Conservation (phyloP, 2,113 vertebrate genomes). For the Scytalopus superciliaris region DNA sequence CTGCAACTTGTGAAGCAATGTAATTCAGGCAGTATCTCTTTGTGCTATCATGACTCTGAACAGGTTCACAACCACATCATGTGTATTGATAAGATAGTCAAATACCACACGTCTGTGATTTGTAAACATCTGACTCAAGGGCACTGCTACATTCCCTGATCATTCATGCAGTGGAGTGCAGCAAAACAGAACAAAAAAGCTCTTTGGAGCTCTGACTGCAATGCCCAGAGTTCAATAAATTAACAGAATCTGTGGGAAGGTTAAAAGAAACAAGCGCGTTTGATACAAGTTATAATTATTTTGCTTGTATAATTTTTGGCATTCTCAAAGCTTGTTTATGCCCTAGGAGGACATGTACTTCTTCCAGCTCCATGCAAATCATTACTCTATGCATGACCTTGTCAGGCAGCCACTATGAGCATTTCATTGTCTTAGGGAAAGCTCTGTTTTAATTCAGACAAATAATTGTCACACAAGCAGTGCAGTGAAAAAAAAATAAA, state of each 20-base stretch:
- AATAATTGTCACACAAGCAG: background rate
- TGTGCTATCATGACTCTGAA: background rate
- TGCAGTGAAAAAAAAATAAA: background rate
- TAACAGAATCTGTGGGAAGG: background rate
- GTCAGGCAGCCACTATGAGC: background rate
- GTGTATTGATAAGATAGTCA: conserved; percentile 13
- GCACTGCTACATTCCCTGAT: background rate
- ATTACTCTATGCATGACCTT: conserved; percentile 22
- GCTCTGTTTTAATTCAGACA: background rate
- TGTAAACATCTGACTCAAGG: conserved; percentile 48
- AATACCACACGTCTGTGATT: conserved; percentile 21
- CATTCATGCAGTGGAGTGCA: conserved; percentile 5
- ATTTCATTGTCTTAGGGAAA: conserved; percentile 5
- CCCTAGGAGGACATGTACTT: background rate
- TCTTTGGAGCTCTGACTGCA: background rate
- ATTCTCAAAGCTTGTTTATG: conserved; percentile 9
- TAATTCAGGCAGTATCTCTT: background rate
- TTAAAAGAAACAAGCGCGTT: conserved; percentile 18
- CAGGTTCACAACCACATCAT: background rate
- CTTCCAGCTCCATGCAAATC: conserved; percentile 15
- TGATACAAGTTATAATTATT: conserved; percentile 39
- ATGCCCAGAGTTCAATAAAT: conserved; percentile 26
- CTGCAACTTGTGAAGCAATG: background rate
- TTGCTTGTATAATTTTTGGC: conserved; percentile 12
- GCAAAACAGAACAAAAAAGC: conserved; percentile 9